phyloP scores from a whole-genome alignment of 2,113 vertebrate genomes.

The Rissa tridactyla region DNA sequence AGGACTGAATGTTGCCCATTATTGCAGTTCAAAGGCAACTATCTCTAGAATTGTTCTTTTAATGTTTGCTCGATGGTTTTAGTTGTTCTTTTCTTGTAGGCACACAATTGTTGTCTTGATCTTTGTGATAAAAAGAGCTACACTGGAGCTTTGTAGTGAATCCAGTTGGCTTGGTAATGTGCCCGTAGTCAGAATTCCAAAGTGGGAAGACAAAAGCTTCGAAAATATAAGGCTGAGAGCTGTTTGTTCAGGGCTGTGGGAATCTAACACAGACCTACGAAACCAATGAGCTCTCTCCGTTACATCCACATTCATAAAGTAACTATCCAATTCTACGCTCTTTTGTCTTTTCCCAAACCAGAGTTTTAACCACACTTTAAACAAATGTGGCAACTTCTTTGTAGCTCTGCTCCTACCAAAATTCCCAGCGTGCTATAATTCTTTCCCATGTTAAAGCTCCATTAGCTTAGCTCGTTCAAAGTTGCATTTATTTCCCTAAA shows the following conservation, averaged over 20 bases:
- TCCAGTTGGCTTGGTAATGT: constrained; percentile 80
- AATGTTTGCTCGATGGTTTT: constrained; percentile 77
- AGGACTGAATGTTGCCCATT: constrained; percentile 74
- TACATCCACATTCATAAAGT: constrained; percentile 69
- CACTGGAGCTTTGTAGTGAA: constrained; percentile 76
- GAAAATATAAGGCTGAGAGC: constrained; percentile 75
- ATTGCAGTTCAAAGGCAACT: constrained; percentile 79
- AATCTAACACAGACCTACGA: constrained; percentile 66
- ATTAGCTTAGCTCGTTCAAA: background rate
- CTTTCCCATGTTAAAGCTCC: constrained; percentile 29
- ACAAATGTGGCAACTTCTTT: constrained; percentile 64
- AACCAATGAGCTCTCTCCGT: constrained; percentile 66
- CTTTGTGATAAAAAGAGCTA: constrained; percentile 78
- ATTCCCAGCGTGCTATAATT: constrained; percentile 47
- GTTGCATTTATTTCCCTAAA: constrained; percentile 60
- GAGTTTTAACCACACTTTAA: constrained; percentile 55
- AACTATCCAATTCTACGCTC: constrained; percentile 38
- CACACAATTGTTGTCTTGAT: constrained; percentile 83
- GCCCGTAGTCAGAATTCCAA: constrained; percentile 76
- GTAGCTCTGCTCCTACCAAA: constrained; percentile 34
- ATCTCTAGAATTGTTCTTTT: constrained; percentile 82
- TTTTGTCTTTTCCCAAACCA: constrained; percentile 68
- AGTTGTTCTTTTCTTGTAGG: constrained; percentile 82
- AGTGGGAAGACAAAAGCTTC: constrained; percentile 76
- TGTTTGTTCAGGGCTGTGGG: constrained; percentile 80